A percentile compares a stretch with the other conserved stretches of the same genome.
These are phyloP conservation scores for Trichomalopsis sarcophagae DNA, from an alignment of 1,140 invertebrate species.

Conservation along the genomic window DNA sequence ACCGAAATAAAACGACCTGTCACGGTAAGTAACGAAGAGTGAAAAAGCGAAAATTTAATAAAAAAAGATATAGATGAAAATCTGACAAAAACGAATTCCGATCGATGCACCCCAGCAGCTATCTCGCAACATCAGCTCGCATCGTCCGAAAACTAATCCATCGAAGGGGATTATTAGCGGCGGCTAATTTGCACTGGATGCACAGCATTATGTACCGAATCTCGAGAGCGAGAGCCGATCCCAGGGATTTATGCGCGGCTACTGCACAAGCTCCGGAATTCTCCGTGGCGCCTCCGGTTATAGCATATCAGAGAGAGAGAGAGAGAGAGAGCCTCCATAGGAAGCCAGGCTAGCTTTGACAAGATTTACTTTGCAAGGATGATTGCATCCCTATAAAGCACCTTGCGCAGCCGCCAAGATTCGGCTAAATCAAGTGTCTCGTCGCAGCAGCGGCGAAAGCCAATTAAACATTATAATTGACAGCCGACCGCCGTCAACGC, in stretches of 20 bases:
- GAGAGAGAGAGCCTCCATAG: neutral
- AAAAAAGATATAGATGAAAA: neutral
- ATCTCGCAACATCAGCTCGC: neutral
- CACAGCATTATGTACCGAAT: constrained; percentile 16
- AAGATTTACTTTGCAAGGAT: neutral
- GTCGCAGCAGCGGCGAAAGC: neutral
- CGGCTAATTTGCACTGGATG: constrained; percentile 27
- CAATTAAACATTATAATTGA: constrained; percentile 34
- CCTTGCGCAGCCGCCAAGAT: neutral
- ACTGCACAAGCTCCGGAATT: neutral
- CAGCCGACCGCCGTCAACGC: neutral
- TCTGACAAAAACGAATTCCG: constrained; percentile 37
- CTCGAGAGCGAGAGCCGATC: neutral
- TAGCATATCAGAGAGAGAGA: neutral
- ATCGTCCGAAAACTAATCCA: constrained; percentile 40
- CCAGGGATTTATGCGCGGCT: constrained; percentile 16
- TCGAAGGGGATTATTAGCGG: constrained; percentile 38
- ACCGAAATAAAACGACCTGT: no score
- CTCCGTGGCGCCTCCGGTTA: neutral
- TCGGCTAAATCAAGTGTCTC: neutral
- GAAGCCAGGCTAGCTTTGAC: neutral
- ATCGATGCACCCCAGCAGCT: neutral
- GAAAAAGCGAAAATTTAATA: no score
- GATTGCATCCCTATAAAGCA: neutral
- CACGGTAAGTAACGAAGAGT: no score